Base-by-base conservation (phyloP, 2,797 vertebrate genomes). In the Pristis pectinata region DNA sequence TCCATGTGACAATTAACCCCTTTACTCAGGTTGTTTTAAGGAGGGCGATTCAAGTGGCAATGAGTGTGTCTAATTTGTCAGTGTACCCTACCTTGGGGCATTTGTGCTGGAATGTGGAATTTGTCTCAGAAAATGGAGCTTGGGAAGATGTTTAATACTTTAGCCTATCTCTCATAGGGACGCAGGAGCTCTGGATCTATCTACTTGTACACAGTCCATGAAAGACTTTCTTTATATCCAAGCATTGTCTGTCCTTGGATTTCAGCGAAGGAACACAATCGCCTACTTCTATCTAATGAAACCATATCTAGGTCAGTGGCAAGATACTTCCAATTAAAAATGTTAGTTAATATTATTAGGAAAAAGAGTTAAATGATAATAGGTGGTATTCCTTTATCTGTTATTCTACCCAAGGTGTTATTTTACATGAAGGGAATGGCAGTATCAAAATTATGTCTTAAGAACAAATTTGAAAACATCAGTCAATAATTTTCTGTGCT, bases 161-260 rank as follows among this genome's bases (percentile, higher is more conserved):
- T 19, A 17, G 34, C 15, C 17, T 19, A 74, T 94, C 19, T 41
- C 1, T 67, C 95, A 13, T 95, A 97, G 97, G 56, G 2, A 49
- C 5, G 95, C 19, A 0, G 15, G 72, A 7, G 64, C 96, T 8
- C 95, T 96, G 93, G 34, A 97, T 59, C 82, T 95, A 92, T 96
- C 96, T 0, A 17, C 27, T 0, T 98, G 97, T 11, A 67, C 85
- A 0, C 96, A 95, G 0, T 0, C 0, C 2, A 96, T 95, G 0
- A 96, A 97, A 95, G 80, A 95, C 1, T 0, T 95, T 24, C 95
- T 97, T 19, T 97, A 97, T 0, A 0, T 7, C 30, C 96, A 95
- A 95, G 97, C 97, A 89, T 95, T 83, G 1, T 0, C 1, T 0
- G 95, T 97, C 93, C 97, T 97, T 30, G 1, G 30, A 76, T 53